Evolutionary conservation across 1,140 invertebrate genomes (phyloP).

Genomic region (Melipona quadrifasciata): DNA sequence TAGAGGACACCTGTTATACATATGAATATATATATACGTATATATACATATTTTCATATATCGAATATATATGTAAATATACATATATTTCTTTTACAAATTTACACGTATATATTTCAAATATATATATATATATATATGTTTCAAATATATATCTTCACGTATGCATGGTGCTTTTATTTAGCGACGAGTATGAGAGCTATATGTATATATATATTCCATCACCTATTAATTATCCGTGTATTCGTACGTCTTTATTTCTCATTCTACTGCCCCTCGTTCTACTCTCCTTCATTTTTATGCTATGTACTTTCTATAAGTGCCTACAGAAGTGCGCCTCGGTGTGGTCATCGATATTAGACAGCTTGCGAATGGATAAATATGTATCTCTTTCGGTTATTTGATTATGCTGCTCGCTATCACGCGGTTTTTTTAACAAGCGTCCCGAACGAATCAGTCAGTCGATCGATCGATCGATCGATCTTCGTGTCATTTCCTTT

Average conservation of each 20-base stretch:
- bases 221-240: slow-evolving; percentile 42
- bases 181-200: slow-evolving; percentile 55
- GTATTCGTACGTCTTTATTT: slow-evolving; percentile 47
- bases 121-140: slow-evolving; percentile 43
- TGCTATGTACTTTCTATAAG: slow-evolving; percentile 68
- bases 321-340: slow-evolving; percentile 72
- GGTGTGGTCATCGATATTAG: slow-evolving; percentile 77
- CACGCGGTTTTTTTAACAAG: slow-evolving; percentile 34
- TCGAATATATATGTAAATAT: slow-evolving; percentile 7
- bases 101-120: slow-evolving; percentile 20
- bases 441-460: slow-evolving; percentile 30
- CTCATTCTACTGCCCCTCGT: slow-evolving; percentile 28
- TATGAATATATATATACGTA: slow-evolving; percentile 41
- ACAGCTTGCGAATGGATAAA: slow-evolving; percentile 74
- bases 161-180: slow-evolving; percentile 62
- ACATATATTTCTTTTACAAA: slow-evolving; percentile 28
- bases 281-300: slow-evolving; percentile 20
- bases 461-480: slow-evolving; percentile 16
- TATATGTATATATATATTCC: slow-evolving; percentile 57
- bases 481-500: neutral
- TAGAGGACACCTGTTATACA: slow-evolving; percentile 47
- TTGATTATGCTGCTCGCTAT: slow-evolving; percentile 55
- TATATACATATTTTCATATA: slow-evolving; percentile 35
- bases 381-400: slow-evolving; percentile 51
- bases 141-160: slow-evolving; percentile 34